Evolutionary conservation across 1,140 invertebrate species (phyloP).

Genomic region (Zaprionus davidi): DNA sequence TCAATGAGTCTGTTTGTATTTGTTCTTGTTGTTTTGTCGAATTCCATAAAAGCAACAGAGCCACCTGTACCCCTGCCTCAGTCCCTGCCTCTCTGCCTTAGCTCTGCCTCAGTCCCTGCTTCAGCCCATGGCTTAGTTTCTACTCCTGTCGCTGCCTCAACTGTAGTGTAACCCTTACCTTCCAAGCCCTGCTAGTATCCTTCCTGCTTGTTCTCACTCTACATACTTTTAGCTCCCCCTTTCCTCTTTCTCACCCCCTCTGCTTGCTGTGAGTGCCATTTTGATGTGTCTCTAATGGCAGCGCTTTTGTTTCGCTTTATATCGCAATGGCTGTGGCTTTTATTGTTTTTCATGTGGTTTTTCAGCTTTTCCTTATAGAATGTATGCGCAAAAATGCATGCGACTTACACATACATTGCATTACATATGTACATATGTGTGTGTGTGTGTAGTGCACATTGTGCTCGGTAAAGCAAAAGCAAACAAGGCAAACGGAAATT

Average conservation of each 20-base stretch:
- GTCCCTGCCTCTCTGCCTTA: background rate
- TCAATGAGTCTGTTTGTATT: conserved; percentile 64
- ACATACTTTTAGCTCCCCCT: background rate
- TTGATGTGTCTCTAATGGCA: conserved; percentile 81
- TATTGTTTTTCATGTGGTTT: conserved; percentile 56
- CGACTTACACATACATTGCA: conserved; percentile 14
- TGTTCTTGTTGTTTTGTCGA: conserved; percentile 48
- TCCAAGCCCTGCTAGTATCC: background rate
- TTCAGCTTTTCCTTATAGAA: conserved; percentile 41
- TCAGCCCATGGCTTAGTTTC: background rate
- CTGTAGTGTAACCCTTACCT: conserved; percentile 5
- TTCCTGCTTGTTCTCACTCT: background rate
- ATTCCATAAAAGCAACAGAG: conserved; percentile 58
- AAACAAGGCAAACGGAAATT: conserved; percentile 36
- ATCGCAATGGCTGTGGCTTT: conserved; percentile 38
- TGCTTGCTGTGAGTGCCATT: conserved; percentile 67
- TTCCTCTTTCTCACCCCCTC: background rate
- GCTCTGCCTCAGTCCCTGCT: too few species aligned
- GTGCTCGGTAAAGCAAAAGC: conserved; percentile 26
- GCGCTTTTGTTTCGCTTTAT: conserved; percentile 72
- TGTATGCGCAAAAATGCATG: conserved; percentile 13
- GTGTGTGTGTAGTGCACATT: conserved; percentile 3
- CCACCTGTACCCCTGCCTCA: conserved; percentile 13
- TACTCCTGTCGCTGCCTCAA: background rate
- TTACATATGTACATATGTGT: background rate